A percentile compares a stretch with the other conserved stretches of the same genome.
Evolutionary conservation across 1,140 invertebrate genomes (phyloP).

Genomic region (Pomacea maculata): DNA sequence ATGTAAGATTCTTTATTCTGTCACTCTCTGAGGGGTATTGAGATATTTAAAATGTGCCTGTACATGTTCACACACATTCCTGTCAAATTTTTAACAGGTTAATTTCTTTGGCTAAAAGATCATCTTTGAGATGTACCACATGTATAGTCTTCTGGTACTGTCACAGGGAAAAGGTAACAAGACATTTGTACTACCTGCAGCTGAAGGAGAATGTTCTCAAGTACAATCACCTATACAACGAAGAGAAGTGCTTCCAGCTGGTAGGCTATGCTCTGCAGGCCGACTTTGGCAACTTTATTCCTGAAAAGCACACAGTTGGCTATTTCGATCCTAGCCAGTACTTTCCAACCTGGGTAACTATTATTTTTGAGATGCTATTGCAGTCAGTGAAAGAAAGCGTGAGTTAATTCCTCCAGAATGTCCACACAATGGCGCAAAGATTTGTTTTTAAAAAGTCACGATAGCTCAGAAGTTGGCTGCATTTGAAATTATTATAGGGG

Average conservation of each 20-base stretch:
- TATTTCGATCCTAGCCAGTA: conserved; percentile 76
- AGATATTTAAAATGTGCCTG: no score
- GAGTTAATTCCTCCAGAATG: background rate
- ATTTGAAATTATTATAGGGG: no score
- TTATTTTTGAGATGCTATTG: background rate
- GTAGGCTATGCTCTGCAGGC: conserved; percentile 89
- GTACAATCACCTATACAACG: conserved; percentile 66
- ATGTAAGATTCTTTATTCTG: no score
- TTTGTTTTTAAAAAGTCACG: background rate
- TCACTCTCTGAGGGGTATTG: no score
- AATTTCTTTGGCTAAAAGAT: no score
- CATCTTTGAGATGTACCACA: no score
- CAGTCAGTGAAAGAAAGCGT: background rate
- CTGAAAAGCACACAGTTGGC: conserved; percentile 63
- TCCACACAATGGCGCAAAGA: no score
- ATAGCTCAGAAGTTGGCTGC: background rate
- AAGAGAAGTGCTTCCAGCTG: conserved; percentile 80
- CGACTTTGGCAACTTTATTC: conserved; percentile 81
- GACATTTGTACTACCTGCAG: conserved; percentile 93
- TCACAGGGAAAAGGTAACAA: conserved; percentile 83
- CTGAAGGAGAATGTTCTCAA: conserved; percentile 84
- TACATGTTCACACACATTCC: no score
- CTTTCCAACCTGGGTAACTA: conserved; percentile 77
- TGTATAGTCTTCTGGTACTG: no score
- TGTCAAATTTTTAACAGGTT: no score